Conservation (phyloP, 2,888 invertebrate genomes). For the Tetropium fuscum region DNA sequence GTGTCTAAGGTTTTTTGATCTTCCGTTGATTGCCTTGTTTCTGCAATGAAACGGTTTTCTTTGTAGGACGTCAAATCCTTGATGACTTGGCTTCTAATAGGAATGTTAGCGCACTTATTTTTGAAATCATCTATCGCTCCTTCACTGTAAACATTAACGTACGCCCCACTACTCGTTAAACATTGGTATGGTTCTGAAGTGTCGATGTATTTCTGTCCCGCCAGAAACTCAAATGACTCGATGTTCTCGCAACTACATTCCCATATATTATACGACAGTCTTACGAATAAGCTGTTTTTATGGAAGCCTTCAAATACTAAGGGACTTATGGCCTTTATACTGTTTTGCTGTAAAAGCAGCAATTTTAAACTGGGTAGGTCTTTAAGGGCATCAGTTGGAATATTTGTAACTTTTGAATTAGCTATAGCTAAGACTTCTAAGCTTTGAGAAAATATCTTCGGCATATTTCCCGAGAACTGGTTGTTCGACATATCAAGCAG, state of each 20-base stretch:
- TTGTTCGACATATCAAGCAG: constrained; percentile 60
- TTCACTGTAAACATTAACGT: constrained; percentile 47
- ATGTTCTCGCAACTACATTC: constrained; percentile 56
- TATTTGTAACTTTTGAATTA: constrained; percentile 54
- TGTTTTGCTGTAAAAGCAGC: constrained; percentile 58
- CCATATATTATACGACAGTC: constrained; percentile 57
- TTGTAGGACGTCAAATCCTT: constrained; percentile 9
- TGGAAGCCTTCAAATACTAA: constrained; percentile 48
- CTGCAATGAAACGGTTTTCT: constrained; percentile 9
- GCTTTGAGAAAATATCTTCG: constrained; percentile 54
- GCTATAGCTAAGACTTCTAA: constrained; percentile 57
- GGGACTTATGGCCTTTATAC: constrained; percentile 53
- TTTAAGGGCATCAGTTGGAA: constrained; percentile 51
- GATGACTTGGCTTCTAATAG: constrained; percentile 2
- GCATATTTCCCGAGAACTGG: constrained; percentile 54
- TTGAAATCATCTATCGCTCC: constrained; percentile 30
- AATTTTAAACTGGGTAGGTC: constrained; percentile 56
- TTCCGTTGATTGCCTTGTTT: constrained; percentile 1
- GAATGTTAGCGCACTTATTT: constrained; percentile 10
- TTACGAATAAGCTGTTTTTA: constrained; percentile 46
- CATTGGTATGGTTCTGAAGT: constrained; percentile 49
- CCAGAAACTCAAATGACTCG: constrained; percentile 53
- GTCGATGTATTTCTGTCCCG: constrained; percentile 45
- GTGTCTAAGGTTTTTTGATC: neutral
- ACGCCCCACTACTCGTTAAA: constrained; percentile 37